Conservation (phyloP, 2,797 vertebrate species). For the Austrolebias charrua region DNA sequence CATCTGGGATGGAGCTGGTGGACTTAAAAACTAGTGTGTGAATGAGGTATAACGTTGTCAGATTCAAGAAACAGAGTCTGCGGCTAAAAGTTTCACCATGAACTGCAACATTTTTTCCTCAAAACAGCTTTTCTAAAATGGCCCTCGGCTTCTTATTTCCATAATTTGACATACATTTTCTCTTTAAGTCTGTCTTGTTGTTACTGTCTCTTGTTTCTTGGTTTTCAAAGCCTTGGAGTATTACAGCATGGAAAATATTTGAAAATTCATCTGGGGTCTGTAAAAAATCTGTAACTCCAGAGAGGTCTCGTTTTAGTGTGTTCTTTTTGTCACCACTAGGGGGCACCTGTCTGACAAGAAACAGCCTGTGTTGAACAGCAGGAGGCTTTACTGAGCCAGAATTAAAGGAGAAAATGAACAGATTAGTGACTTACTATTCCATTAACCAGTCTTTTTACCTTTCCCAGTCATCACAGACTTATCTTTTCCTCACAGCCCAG, state of each 20-base stretch:
- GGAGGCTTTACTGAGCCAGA: slow-evolving; percentile 32
- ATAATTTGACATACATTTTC: slow-evolving; percentile 18
- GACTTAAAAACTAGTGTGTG: slow-evolving; percentile 5
- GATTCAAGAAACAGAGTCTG: neutral
- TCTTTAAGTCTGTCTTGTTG: slow-evolving; percentile 31
- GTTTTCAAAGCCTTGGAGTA: slow-evolving; percentile 50
- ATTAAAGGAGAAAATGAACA: slow-evolving; percentile 31
- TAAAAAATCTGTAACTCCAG: slow-evolving; percentile 58
- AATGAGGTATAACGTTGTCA: slow-evolving; percentile 7
- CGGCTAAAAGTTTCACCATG: slow-evolving; percentile 42
- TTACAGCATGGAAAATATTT: slow-evolving; percentile 77
- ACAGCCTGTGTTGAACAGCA: slow-evolving; percentile 31
- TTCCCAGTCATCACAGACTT: slow-evolving; percentile 15
- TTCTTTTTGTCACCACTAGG: slow-evolving; percentile 67
- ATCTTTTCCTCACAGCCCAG: slow-evolving; percentile 2
- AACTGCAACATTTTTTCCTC: slow-evolving; percentile 14
- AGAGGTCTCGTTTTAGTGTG: slow-evolving; percentile 21
- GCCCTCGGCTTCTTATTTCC: slow-evolving; percentile 22
- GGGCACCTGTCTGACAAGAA: slow-evolving; percentile 73
- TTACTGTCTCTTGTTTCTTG: slow-evolving; percentile 35
- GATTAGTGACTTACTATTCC: slow-evolving; percentile 32
- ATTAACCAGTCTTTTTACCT: slow-evolving; percentile 27
- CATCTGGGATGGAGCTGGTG: slow-evolving; percentile 14
- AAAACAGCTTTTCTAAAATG: neutral
- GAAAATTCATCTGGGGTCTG: slow-evolving; percentile 71